Conservation (phyloP, 1,140 invertebrate species). For the Bombus balteatus region DNA sequence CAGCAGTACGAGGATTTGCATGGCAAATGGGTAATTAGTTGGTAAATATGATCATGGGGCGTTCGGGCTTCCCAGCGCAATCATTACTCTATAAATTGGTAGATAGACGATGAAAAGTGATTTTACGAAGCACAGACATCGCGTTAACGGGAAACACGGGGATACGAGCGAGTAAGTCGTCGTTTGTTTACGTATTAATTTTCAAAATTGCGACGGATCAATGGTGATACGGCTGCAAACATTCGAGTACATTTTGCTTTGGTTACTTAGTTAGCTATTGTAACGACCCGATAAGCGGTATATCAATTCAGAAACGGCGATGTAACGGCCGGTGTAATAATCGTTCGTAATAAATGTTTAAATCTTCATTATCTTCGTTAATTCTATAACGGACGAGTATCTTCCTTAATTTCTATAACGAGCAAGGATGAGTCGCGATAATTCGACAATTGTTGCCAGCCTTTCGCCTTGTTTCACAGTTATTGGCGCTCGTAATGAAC, state of each 20-base stretch:
- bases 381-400: not conserved
- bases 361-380: slow-evolving; percentile 6
- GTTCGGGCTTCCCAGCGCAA: not conserved
- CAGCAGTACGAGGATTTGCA: slow-evolving; percentile 31
- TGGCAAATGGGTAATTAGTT: slow-evolving; percentile 53
- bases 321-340: too few relatives aligned
- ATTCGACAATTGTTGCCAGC: not conserved
- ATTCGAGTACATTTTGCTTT: not conserved
- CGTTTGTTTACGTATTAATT: not conserved
- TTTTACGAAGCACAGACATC: not conserved
- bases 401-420: slow-evolving; percentile 7
- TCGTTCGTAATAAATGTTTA: slow-evolving; percentile 1
- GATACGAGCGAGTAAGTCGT: too few relatives aligned
- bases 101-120: not conserved
- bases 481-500: not conserved
- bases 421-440: not conserved
- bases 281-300: not conserved
- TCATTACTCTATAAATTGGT: slow-evolving; percentile 10
- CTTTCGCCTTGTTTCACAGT: not conserved
- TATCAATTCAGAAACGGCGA: not conserved
- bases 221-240: not conserved
- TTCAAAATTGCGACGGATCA: not conserved
- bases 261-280: not conserved
- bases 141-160: not conserved
- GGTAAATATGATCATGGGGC: slow-evolving; percentile 46